phyloP scores from a whole-genome alignment of 1,140 invertebrate genomes.

The Heterodera carotae region DNA sequence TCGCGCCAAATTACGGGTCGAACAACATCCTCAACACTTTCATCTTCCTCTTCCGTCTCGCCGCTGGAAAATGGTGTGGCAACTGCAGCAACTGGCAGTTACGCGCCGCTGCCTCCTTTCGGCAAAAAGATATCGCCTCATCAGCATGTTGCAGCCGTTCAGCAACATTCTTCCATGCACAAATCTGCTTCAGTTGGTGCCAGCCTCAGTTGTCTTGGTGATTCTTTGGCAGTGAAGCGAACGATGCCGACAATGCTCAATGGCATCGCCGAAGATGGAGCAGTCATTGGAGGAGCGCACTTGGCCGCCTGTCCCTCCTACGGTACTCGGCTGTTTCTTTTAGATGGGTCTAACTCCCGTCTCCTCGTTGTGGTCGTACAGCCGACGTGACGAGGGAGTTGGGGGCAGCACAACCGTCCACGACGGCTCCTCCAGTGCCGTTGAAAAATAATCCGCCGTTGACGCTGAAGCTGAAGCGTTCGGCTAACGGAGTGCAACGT shows the following conservation, averaged over 20 bases:
- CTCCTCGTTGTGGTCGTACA: slow-evolving; percentile 12
- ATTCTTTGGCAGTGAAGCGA: not conserved
- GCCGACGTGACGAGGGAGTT: slow-evolving; percentile 10
- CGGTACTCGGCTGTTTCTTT: slow-evolving; percentile 12
- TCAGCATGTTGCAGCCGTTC: slow-evolving; percentile 21
- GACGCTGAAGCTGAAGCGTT: slow-evolving; percentile 30
- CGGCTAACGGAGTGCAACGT: slow-evolving; percentile 26
- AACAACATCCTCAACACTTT: not conserved
- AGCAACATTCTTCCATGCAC: slow-evolving; percentile 26
- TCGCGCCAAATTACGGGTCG: slow-evolving; percentile 9
- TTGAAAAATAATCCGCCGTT: not conserved
- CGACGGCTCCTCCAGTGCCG: not conserved
- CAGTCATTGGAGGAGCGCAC: not conserved
- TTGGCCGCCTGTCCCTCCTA: not conserved
- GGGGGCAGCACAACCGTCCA: slow-evolving; percentile 13
- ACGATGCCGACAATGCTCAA: not conserved
- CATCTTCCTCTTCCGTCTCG: slow-evolving; percentile 4
- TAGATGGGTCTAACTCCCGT: slow-evolving; percentile 4
- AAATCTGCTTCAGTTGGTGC: slow-evolving; percentile 35
- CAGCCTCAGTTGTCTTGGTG: not conserved
- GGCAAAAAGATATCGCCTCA: slow-evolving; percentile 31
- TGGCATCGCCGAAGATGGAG: slow-evolving; percentile 4
- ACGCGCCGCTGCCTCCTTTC: slow-evolving; percentile 30
- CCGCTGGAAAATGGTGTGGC: slow-evolving; percentile 1
- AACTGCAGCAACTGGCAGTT: slow-evolving; percentile 19